Conservation (phyloP, 1,140 invertebrate genomes). For the Hyposmocoma kahamanoa region DNA sequence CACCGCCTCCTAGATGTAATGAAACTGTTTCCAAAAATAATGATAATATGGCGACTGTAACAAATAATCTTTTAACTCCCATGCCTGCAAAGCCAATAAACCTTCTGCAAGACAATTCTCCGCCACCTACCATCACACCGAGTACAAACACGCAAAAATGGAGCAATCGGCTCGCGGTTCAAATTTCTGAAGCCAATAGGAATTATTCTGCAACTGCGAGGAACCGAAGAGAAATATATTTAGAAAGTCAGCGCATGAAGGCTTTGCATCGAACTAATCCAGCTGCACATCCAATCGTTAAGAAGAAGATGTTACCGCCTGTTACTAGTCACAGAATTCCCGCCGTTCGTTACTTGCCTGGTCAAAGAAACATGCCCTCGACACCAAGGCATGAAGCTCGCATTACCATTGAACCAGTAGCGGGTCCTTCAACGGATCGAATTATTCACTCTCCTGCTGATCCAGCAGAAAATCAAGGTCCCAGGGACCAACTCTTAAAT, state of each 20-base stretch:
- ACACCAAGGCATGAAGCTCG: constrained; percentile 18
- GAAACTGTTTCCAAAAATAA: too few relatives aligned
- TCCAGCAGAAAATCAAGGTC: constrained; percentile 20
- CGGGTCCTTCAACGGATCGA: constrained; percentile 37
- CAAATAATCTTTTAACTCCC: neutral
- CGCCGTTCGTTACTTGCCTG: constrained; percentile 34
- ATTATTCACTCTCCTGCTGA: constrained; percentile 7
- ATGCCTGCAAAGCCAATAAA: neutral
- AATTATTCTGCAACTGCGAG: constrained; percentile 61
- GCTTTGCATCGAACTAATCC: constrained; percentile 64
- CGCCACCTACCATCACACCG: constrained; percentile 8
- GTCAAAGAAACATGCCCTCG: constrained; percentile 15
- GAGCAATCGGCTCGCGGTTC: constrained; percentile 61
- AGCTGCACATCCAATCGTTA: constrained; percentile 47
- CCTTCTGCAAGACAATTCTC: neutral
- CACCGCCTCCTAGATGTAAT: neutral
- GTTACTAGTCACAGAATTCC: constrained; percentile 54
- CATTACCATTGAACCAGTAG: constrained; percentile 29
- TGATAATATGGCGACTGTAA: neutral
- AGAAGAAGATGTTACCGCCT: constrained; percentile 44
- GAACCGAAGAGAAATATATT: constrained; percentile 52
- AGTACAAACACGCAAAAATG: constrained; percentile 29
- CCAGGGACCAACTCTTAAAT: constrained; percentile 33
- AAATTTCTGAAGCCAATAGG: constrained; percentile 62
- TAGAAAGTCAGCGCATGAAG: constrained; percentile 51